Conservation (phyloP, 1,140 invertebrate species). For the Adoxophyes honmai region DNA sequence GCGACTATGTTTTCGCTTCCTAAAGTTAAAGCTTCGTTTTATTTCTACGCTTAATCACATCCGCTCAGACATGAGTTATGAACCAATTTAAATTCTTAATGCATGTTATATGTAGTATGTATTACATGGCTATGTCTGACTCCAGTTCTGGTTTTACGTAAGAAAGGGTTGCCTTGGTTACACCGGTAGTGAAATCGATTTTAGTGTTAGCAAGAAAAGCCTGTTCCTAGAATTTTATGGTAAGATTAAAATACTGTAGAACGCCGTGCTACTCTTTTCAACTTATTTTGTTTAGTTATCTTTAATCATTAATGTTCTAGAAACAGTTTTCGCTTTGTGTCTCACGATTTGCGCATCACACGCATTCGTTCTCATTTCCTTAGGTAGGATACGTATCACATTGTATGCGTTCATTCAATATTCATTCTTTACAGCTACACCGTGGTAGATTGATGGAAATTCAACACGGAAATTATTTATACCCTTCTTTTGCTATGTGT, state of each 20-base stretch:
- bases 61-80: neutral
- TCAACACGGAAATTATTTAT: neutral
- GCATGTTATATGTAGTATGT: neutral
- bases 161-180: conserved; percentile 23
- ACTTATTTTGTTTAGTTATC: neutral
- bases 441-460: neutral
- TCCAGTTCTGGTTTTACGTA: conserved; percentile 6
- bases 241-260: conserved; percentile 6
- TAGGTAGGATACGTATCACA: too few species aligned
- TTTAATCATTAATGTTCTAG: neutral
- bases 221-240: conserved; percentile 5
- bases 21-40: too few species aligned
- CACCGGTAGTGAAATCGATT: conserved; percentile 26
- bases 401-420: neutral
- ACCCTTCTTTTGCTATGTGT: neutral
- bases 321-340: neutral
- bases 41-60: too few species aligned
- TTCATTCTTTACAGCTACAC: neutral
- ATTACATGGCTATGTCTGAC: neutral
- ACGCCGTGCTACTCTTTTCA: neutral
- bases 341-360: neutral
- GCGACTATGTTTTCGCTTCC: too few species aligned
- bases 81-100: neutral
- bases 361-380: neutral
- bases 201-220: neutral